phyloP scores from a whole-genome alignment of 2,113 vertebrate genomes.

The Atractosteus spatula region DNA sequence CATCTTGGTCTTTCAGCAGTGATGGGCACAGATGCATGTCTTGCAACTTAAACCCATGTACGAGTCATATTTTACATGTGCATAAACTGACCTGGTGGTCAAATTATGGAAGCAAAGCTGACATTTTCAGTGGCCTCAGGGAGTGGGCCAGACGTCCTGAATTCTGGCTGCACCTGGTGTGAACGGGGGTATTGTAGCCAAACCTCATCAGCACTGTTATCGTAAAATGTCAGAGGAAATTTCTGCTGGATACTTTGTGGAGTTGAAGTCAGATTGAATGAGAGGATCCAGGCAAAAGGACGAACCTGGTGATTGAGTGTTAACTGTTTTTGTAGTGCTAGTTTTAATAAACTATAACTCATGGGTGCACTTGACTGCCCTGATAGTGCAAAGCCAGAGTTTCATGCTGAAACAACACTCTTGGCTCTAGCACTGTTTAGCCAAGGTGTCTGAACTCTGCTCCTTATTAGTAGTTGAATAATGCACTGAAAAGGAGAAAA shows the following conservation, averaged over 20 bases:
- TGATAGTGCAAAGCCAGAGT: slow-evolving; percentile 11
- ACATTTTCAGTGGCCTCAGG: too few relatives aligned
- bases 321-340: not conserved
- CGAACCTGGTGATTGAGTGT: slow-evolving; percentile 24
- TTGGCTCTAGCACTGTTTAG: slow-evolving; percentile 27
- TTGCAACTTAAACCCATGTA: too few relatives aligned
- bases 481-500: not conserved
- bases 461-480: not conserved
- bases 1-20: too few relatives aligned
- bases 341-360: slow-evolving; percentile 2
- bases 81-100: too few relatives aligned
- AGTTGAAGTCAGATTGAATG: slow-evolving; percentile 19
- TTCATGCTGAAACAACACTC: not conserved
- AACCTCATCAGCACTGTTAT: too few relatives aligned
- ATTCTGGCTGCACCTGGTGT: too few relatives aligned
- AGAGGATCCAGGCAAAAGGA: slow-evolving; percentile 20
- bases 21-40: too few relatives aligned
- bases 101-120: too few relatives aligned
- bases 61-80: too few relatives aligned
- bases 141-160: too few relatives aligned
- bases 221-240: too few relatives aligned
- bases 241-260: slow-evolving; percentile 4
- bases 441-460: not conserved
- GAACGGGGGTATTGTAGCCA: too few relatives aligned
- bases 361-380: slow-evolving; percentile 18